Percentiles rank a stretch among this genome's conserved stretches.
phyloP scores from a whole-genome alignment of 2,888 invertebrate genomes.

The Tetragonisca angustula region DNA sequence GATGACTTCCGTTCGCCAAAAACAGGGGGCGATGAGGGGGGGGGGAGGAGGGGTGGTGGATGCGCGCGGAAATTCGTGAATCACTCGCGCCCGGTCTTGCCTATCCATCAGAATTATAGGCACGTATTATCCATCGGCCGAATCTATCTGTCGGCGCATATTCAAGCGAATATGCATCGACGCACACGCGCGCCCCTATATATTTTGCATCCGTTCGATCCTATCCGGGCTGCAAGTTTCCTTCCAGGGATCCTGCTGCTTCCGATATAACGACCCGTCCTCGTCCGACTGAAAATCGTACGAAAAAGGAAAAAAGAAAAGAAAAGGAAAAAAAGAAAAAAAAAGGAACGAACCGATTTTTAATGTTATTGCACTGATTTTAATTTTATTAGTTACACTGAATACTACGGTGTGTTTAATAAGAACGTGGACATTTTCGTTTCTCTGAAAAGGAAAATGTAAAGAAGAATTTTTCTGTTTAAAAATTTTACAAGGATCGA shows the following conservation, averaged over 20 bases:
- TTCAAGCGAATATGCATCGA: constrained; percentile 52
- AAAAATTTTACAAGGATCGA: no score
- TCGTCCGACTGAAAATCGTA: no score
- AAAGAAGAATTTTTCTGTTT: no score
- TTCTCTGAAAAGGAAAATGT: no score
- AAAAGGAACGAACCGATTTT: no score
- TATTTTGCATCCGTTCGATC: constrained; percentile 39
- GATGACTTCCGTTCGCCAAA: constrained; percentile 47
- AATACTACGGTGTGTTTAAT: no score
- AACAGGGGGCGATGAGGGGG: constrained; percentile 23
- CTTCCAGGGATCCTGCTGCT: background rate
- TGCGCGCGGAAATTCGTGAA: constrained; percentile 52
- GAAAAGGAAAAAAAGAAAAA: no score
- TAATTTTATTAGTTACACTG: no score
- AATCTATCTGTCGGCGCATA: constrained; percentile 58
- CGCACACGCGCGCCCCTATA: constrained; percentile 1
- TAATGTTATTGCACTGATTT: no score
- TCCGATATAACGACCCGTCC: background rate
- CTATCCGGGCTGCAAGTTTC: constrained; percentile 4
- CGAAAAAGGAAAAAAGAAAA: no score
- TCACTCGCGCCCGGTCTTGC: constrained; percentile 49
- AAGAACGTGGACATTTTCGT: no score
- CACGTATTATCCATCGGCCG: constrained; percentile 63
- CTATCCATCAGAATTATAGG: constrained; percentile 69
- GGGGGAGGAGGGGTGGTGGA: background rate